Percentiles rank a stretch among this genome's conserved stretches.
Evolutionary conservation across 2,797 vertebrate genomes (phyloP).

Genomic region (Tenualosa thibaudeaui): DNA sequence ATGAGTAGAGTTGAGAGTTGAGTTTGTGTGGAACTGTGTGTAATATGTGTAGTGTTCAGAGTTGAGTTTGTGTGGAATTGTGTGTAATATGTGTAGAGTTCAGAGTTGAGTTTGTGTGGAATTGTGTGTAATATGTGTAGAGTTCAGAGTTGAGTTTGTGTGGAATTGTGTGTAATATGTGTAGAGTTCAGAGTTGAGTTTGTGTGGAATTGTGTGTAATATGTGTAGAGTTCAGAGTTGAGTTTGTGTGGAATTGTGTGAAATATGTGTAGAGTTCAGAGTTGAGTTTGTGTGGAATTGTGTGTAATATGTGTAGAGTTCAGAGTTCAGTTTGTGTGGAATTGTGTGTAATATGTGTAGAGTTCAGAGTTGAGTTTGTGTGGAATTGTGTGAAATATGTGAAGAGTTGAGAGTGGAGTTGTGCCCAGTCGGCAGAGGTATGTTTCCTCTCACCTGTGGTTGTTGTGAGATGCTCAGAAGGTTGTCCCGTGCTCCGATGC

Average conservation of each 20-base stretch:
- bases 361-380: constrained; percentile 24
- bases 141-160: background rate
- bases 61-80: background rate
- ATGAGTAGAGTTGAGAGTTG: constrained; percentile 49
- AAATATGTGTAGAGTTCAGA: background rate
- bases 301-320: constrained; percentile 40
- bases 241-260: background rate
- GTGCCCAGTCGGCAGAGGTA: background rate
- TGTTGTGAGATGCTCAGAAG: constrained; percentile 98
- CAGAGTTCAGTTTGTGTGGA: constrained; percentile 12
- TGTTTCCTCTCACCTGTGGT: constrained; percentile 66
- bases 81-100: background rate
- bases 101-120: background rate
- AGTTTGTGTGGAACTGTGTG: background rate
- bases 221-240: background rate
- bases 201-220: background rate
- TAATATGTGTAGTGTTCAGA: too few relatives aligned
- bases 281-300: background rate
- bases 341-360: background rate
- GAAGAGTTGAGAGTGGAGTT: constrained; percentile 26
- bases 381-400: background rate
- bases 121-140: background rate
- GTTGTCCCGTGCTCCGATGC: constrained; percentile 99
- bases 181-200: constrained; percentile 52
- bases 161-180: background rate